Percentiles rank a stretch among this genome's conserved stretches.
Conservation (phyloP, 2,888 invertebrate species). For the Bombylius discolor region DNA sequence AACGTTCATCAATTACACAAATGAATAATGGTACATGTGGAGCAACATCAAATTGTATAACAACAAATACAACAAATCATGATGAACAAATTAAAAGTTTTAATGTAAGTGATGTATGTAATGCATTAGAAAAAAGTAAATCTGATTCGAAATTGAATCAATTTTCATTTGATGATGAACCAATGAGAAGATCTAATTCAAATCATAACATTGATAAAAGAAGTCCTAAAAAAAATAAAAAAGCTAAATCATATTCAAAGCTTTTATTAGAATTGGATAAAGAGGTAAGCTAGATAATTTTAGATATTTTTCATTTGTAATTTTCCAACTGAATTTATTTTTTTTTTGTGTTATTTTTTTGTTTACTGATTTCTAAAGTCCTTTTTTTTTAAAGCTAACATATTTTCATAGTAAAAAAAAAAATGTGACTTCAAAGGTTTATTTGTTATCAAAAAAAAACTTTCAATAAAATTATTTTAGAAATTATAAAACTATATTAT, state of each 20-base stretch:
- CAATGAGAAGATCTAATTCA: conserved; percentile 41
- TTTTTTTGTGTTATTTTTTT: too few species aligned
- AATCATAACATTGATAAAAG: conserved; percentile 39
- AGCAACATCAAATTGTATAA: not conserved
- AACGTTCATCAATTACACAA: conserved; percentile 15
- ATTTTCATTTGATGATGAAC: conserved; percentile 29
- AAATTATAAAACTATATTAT: too few species aligned
- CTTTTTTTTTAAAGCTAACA: too few species aligned
- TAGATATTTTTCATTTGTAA: not conserved
- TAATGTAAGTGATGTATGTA: conserved; percentile 17
- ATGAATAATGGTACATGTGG: conserved; percentile 9
- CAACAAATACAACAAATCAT: not conserved
- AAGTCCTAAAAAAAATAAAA: conserved; percentile 39
- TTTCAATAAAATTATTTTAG: too few species aligned
- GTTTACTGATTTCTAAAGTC: too few species aligned
- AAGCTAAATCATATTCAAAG: conserved; percentile 45
- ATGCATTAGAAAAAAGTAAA: conserved; percentile 48
- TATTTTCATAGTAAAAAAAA: too few species aligned
- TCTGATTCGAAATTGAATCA: conserved; percentile 50
- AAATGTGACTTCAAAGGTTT: too few species aligned
- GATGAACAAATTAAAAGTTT: not conserved
- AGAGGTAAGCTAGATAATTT: conserved; percentile 26
- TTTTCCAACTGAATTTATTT: not conserved
- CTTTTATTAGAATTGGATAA: conserved; percentile 41
- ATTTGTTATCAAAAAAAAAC: too few species aligned